These are phyloP conservation scores for Nothoprocta perdicaria DNA, from an alignment of 2,113 vertebrate genomes.

Conservation along the genomic window DNA sequence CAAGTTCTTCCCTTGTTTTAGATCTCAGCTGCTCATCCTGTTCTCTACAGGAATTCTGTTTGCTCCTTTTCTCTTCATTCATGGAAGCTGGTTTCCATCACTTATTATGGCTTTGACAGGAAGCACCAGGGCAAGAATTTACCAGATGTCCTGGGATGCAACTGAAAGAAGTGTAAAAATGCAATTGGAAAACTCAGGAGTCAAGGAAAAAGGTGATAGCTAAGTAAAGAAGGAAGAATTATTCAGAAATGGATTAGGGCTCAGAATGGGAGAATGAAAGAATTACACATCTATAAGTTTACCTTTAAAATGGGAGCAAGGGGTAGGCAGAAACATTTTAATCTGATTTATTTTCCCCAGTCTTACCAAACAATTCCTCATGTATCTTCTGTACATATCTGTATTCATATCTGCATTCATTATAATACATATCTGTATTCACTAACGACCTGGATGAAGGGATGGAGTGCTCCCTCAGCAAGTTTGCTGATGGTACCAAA, in stretches of 20 bases:
- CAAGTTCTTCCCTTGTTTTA: background rate
- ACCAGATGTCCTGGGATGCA: background rate
- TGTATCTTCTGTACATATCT: background rate
- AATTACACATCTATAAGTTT: fast-evolving
- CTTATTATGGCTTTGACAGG: background rate
- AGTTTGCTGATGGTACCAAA: too few species aligned
- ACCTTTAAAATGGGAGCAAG: background rate
- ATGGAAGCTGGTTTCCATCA: background rate
- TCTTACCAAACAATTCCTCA: background rate
- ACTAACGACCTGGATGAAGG: too few species aligned
- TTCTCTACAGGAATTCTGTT: background rate
- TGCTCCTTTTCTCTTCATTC: background rate
- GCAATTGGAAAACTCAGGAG: background rate
- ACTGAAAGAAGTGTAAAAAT: background rate
- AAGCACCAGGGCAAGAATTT: background rate
- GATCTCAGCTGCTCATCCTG: background rate
- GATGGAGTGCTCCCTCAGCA: too few species aligned
- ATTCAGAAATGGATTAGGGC: background rate
- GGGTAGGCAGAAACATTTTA: background rate
- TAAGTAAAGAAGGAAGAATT: background rate
- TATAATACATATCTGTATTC: too few species aligned
- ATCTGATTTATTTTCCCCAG: background rate
- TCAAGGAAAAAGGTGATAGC: background rate
- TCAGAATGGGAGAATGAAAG: background rate
- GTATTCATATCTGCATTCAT: too few species aligned